Evolutionary conservation across 1,140 invertebrate genomes (phyloP).

Genomic region (Nephotettix cincticeps): DNA sequence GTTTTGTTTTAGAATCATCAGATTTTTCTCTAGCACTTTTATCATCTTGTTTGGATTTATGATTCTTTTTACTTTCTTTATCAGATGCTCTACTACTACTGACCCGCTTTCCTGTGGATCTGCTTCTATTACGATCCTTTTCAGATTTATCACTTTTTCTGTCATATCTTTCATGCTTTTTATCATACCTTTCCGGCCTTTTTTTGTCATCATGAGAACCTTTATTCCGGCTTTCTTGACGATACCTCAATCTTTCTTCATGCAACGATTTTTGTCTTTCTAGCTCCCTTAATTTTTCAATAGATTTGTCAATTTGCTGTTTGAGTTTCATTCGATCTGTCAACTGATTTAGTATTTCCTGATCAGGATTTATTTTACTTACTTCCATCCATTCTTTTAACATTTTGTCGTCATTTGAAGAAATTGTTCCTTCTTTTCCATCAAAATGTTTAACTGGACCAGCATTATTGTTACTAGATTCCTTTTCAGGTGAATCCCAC

Average conservation of each 20-base stretch:
- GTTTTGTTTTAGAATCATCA: too few relatives aligned
- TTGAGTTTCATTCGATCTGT: neutral
- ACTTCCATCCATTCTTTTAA: constrained; percentile 35
- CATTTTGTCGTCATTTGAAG: constrained; percentile 30
- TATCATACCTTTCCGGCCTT: too few relatives aligned
- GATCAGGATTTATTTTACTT: constrained; percentile 21
- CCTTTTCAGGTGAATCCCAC: constrained; percentile 18
- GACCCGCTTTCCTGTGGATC: too few relatives aligned
- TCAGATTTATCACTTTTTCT: constrained; percentile 1
- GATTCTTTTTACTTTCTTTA: too few relatives aligned
- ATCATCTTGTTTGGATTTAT: too few relatives aligned
- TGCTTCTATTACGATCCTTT: too few relatives aligned
- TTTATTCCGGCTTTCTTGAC: neutral
- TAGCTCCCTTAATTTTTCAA: neutral
- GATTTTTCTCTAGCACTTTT: too few relatives aligned
- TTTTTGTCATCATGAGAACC: too few relatives aligned
- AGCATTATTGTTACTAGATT: neutral
- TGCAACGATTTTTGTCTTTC: neutral
- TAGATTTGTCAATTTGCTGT: constrained; percentile 12
- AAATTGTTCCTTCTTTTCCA: neutral
- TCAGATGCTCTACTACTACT: too few relatives aligned
- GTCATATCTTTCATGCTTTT: neutral
- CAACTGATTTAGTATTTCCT: constrained; percentile 2
- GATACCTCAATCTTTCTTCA: neutral
- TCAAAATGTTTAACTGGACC: neutral